Conservation (phyloP, 2,113 vertebrate genomes). For the Apteryx mantelli region DNA sequence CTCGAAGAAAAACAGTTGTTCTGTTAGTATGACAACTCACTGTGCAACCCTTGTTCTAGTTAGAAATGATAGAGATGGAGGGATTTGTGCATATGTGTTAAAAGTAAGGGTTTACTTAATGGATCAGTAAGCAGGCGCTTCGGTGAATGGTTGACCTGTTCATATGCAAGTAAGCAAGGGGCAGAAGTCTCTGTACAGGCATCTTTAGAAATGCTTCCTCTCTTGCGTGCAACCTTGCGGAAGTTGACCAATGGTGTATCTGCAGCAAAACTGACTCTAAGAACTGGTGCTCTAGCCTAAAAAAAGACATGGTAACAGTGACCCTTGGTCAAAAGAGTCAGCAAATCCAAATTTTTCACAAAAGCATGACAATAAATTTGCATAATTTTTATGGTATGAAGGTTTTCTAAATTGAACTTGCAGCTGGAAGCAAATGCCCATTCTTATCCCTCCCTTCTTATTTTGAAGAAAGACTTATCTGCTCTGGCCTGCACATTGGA, state of each 20-base stretch:
- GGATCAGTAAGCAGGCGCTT: background rate
- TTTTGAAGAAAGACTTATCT: background rate
- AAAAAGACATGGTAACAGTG: background rate
- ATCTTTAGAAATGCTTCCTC: background rate
- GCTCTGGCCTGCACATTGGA: background rate
- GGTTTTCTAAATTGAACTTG: background rate
- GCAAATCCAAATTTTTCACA: background rate
- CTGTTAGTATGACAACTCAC: background rate
- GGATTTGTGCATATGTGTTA: background rate
- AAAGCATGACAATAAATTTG: background rate
- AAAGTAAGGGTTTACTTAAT: background rate
- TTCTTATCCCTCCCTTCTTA: background rate
- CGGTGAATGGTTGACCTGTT: background rate
- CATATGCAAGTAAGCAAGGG: background rate
- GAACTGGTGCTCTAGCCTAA: background rate
- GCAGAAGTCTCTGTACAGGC: background rate
- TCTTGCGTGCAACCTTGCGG: background rate
- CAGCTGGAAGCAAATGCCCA: background rate
- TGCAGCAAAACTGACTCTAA: background rate
- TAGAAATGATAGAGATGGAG: background rate
- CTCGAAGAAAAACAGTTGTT: background rate
- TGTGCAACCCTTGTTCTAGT: background rate
- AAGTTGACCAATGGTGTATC: background rate
- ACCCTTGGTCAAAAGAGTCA: background rate
- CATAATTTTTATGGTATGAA: background rate